These are phyloP conservation scores for Cerceris rybyensis DNA, from an alignment of 2,888 invertebrate genomes.

Conservation along the genomic window DNA sequence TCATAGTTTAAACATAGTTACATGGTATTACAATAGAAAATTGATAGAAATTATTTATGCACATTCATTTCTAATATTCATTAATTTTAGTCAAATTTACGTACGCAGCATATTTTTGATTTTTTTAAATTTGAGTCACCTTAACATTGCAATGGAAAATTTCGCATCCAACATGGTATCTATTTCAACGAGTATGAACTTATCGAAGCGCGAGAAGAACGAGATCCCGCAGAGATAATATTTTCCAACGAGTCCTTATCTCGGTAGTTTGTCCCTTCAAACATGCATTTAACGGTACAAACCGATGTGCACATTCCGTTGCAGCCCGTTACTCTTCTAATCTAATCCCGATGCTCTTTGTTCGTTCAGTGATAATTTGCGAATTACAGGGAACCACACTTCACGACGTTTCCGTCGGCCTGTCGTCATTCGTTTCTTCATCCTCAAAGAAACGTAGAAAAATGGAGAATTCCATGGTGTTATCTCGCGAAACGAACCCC, in stretches of 20 bases:
- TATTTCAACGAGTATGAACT: no score
- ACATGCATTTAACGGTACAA: slow-evolving; percentile 57
- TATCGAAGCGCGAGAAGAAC: background rate
- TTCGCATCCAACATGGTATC: no score
- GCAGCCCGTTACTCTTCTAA: slow-evolving; percentile 63
- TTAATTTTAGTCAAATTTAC: no score
- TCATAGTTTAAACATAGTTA: no score
- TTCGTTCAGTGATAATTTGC: slow-evolving; percentile 50
- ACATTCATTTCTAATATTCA: no score
- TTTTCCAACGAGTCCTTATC: slow-evolving; percentile 44
- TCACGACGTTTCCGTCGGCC: slow-evolving; percentile 44
- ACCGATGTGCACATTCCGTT: slow-evolving; percentile 27
- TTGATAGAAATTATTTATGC: no score
- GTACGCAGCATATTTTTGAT: no score
- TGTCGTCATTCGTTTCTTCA: slow-evolving; percentile 11
- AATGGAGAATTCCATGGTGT: background rate
- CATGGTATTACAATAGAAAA: no score
- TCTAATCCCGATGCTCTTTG: slow-evolving; percentile 60
- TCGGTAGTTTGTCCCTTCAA: slow-evolving; percentile 38
- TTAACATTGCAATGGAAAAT: no score
- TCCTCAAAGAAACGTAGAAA: slow-evolving; percentile 19
- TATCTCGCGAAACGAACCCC: background rate
- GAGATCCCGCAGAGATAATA: background rate
- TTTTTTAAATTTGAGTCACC: no score
- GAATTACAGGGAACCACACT: slow-evolving; percentile 63